These are phyloP conservation scores for Gambusia holbrooki DNA, from an alignment of 2,113 vertebrate genomes.

Conservation along the genomic window DNA sequence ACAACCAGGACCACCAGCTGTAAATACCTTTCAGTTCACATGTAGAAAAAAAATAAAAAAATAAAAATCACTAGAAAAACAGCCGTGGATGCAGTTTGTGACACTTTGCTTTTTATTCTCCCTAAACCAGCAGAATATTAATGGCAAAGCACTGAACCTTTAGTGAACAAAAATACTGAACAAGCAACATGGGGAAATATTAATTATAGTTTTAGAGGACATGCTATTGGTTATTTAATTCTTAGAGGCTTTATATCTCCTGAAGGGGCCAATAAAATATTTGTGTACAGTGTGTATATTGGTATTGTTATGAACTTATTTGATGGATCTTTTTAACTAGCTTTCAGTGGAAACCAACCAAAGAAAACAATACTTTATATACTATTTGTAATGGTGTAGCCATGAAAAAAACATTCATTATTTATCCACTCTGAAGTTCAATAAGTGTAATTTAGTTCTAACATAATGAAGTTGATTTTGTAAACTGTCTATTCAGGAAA, in stretches of 20 bases:
- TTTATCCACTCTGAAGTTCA: background rate
- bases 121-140: background rate
- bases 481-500: background rate
- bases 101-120: background rate
- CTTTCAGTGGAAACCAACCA: background rate
- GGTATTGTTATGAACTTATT: too few species aligned
- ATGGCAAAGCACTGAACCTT: background rate
- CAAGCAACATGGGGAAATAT: background rate
- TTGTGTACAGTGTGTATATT: too few species aligned
- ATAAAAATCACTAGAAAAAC: conserved; percentile 1
- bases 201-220: background rate
- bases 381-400: background rate
- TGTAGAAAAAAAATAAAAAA: conserved; percentile 4
- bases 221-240: background rate
- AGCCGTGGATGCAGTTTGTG: background rate
- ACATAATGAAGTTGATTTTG: background rate
- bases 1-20: conserved; percentile 13
- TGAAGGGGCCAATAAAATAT: too few species aligned
- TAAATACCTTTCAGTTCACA: conserved; percentile 25
- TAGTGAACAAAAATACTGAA: background rate
- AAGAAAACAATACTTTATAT: too few species aligned
- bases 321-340: background rate
- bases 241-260: too few species aligned
- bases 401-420: background rate
- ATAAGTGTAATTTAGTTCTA: background rate